Evolutionary conservation across 1,140 invertebrate genomes (phyloP).

Genomic region (Anagrus nilaparvatae): DNA sequence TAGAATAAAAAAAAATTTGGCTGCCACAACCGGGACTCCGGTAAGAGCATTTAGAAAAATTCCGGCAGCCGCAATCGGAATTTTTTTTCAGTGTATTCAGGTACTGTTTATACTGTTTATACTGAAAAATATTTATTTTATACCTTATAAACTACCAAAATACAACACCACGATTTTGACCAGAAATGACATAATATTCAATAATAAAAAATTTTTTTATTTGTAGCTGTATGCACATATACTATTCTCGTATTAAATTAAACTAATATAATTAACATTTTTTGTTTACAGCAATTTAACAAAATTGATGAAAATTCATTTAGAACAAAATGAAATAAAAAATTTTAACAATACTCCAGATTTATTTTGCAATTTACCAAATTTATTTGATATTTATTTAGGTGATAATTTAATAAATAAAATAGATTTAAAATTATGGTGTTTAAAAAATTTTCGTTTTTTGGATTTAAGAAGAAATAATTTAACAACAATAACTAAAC

Average conservation of each 20-base stretch:
- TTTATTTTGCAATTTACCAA: conserved; percentile 64
- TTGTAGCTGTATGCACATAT: too few relatives aligned
- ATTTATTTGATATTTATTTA: conserved; percentile 57
- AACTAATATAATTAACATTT: conserved; percentile 5
- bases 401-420: conserved; percentile 53
- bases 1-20: too few relatives aligned
- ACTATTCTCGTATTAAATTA: too few relatives aligned
- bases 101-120: not conserved
- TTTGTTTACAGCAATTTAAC: conserved; percentile 44
- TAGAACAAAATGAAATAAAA: conserved; percentile 70
- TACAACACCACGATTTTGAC: not conserved
- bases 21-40: too few relatives aligned
- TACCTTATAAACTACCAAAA: not conserved
- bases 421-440: conserved; percentile 58
- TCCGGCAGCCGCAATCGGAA: too few relatives aligned
- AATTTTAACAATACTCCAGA: conserved; percentile 51
- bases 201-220: conserved; percentile 10
- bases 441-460: conserved; percentile 55
- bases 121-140: not conserved
- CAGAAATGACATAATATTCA: not conserved
- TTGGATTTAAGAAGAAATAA: conserved; percentile 62
- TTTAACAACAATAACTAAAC: conserved; percentile 47
- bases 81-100: not conserved
- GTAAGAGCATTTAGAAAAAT: too few relatives aligned
- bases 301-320: conserved; percentile 58